phyloP scores from a whole-genome alignment of 1,140 invertebrate genomes.

The Coelopa frigida region DNA sequence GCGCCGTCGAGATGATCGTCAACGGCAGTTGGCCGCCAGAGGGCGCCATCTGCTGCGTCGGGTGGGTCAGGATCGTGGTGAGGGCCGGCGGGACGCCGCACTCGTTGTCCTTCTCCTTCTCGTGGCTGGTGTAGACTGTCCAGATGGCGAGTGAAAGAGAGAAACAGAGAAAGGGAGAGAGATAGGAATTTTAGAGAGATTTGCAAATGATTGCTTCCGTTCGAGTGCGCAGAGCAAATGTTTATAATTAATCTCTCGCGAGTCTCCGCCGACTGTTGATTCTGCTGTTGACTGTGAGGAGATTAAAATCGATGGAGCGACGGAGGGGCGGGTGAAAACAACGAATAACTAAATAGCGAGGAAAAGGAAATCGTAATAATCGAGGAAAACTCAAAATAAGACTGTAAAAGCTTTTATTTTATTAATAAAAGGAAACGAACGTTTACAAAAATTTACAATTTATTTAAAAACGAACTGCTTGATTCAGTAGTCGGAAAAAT shows the following conservation, averaged over 20 bases:
- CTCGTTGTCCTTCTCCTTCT: slow-evolving; percentile 42
- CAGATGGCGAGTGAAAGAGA: neutral
- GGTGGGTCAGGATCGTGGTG: slow-evolving; percentile 1
- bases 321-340: slow-evolving; percentile 26
- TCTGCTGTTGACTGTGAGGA: too few relatives aligned
- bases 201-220: too few relatives aligned
- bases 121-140: slow-evolving; percentile 41
- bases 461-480: too few relatives aligned
- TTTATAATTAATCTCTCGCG: slow-evolving; percentile 50
- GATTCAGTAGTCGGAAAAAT: too few relatives aligned
- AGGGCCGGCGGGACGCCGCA: slow-evolving; percentile 20
- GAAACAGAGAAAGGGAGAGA: neutral
- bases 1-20: slow-evolving; percentile 42
- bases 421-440: too few relatives aligned
- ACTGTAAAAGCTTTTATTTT: too few relatives aligned
- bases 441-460: too few relatives aligned
- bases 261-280: too few relatives aligned
- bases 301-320: slow-evolving; percentile 34
- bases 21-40: slow-evolving; percentile 30
- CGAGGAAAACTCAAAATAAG: too few relatives aligned
- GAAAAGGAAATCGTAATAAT: neutral
- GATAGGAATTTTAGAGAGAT: too few relatives aligned
- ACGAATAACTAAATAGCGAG: neutral
- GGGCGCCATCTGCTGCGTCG: slow-evolving; percentile 1
- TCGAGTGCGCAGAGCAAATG: too few relatives aligned